phyloP scores from a whole-genome alignment of 2,888 invertebrate genomes.

The Ophonus ardosiacus region DNA sequence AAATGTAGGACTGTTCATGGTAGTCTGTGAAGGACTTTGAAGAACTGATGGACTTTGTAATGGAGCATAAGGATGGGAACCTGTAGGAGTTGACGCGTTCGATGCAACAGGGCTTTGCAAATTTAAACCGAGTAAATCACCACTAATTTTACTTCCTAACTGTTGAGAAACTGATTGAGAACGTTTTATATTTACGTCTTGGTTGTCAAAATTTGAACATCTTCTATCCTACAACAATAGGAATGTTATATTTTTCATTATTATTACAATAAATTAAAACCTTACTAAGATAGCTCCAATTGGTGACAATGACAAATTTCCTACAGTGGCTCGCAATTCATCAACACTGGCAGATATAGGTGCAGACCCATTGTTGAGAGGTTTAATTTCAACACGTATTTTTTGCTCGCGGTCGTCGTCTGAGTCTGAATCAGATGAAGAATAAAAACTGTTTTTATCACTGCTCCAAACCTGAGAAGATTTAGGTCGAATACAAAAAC shows the following conservation, averaged over 20 bases:
- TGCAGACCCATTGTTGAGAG: constrained; percentile 91
- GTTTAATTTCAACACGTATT: constrained; percentile 96
- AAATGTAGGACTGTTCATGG: constrained; percentile 83
- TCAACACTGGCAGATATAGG: constrained; percentile 97
- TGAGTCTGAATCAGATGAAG: constrained; percentile 93
- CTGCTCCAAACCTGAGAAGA: constrained; percentile 84
- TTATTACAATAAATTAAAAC: neutral
- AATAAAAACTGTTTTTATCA: constrained; percentile 91
- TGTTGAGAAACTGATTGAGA: constrained; percentile 89
- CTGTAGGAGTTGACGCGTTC: constrained; percentile 82
- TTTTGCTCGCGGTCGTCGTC: constrained; percentile 92
- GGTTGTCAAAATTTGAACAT: constrained; percentile 83
- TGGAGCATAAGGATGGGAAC: constrained; percentile 88
- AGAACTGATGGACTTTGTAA: constrained; percentile 82
- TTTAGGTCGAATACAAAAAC: constrained; percentile 92
- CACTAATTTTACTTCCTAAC: constrained; percentile 85
- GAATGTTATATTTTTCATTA: too few relatives aligned
- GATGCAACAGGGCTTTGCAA: constrained; percentile 90
- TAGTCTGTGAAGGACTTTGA: constrained; percentile 78
- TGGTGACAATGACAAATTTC: constrained; percentile 91
- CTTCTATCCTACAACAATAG: constrained; percentile 77
- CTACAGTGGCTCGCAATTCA: constrained; percentile 94
- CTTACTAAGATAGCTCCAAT: constrained; percentile 81
- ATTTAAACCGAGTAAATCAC: constrained; percentile 88
- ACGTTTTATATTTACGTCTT: constrained; percentile 81